Evolutionary conservation across 2,113 vertebrate species (phyloP), one percentile per base, ranked within the genome.

Genomic region (Verasper variegatus): DNA sequence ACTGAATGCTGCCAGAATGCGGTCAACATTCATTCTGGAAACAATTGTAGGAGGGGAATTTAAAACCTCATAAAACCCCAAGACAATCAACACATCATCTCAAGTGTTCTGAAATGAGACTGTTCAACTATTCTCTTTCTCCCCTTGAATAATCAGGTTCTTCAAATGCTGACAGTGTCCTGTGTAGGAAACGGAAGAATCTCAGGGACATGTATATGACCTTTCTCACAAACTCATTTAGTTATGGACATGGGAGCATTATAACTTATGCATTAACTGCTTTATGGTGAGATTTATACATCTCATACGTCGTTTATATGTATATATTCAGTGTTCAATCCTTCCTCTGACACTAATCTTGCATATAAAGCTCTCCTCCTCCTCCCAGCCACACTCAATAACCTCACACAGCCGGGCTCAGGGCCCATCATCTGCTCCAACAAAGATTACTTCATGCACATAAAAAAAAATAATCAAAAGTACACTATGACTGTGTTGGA

Each of bases 381-480:
- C 31, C 21, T 61, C 63, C 13, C 0, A 3, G 24, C 9, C 60
- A 14, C 18, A 51, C 35, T 63, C 27, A 57, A n/a, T n/a, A n/a
- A 58, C 26, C 31, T 62, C 55, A 60, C 40, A 12, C 3, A 42
- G 40, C 40, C 12, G 3, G 40, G 40, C 40, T 42, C 10, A 13
- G n/a, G 14, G 18, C 71, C 63, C 71, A 63, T 71, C 59, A 59
- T 71, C 55, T 12, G 40, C 31, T 55, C 21, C 12, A 20, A 60
- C 40, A 42, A 52, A 76, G 42, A 63, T 82, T 2, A 87, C 56
- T 47, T 82, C 54, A 80, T 31, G 74, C 71, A 70, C 56, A 76
- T 80, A 3, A 79, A 77, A 67, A 66, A 57, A 63, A 71, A 83
- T 56, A 67, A 62, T 13, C 5, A 59, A 12, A 47, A 74, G 52